A percentile compares a stretch with the other conserved stretches of the same genome.
These are phyloP conservation scores for Drosophila seguyi DNA, from an alignment of 1,140 invertebrate species.

Conservation along the genomic window DNA sequence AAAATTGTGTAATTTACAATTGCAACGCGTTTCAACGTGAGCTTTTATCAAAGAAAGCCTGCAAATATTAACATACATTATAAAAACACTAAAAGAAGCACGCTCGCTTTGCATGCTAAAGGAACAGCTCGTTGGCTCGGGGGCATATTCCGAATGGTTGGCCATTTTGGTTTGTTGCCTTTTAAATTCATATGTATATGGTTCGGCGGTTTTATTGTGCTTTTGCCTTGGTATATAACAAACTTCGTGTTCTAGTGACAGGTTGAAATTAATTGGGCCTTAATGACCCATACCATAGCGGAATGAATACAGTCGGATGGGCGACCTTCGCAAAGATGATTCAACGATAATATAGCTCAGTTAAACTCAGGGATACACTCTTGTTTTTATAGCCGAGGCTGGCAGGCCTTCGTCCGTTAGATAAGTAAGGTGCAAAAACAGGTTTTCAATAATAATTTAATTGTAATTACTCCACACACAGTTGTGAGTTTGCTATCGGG, in stretches of 20 bases:
- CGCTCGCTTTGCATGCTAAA: constrained; percentile 12
- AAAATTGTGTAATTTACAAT: constrained; percentile 68
- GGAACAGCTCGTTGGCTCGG: constrained; percentile 10
- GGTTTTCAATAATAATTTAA: constrained; percentile 16
- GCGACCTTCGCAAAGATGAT: constrained; percentile 10
- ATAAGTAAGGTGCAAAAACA: constrained; percentile 26
- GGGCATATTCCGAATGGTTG: background rate
- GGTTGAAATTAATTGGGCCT: constrained; percentile 18
- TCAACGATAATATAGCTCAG: constrained; percentile 1
- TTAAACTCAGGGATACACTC: constrained; percentile 13
- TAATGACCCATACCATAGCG: constrained; percentile 19
- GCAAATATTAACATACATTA: constrained; percentile 33
- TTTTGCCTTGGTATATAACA: constrained; percentile 14
- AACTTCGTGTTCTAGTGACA: constrained; percentile 11
- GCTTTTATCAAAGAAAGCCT: constrained; percentile 41
- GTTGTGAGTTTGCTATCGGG: background rate
- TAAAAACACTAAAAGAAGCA: constrained; percentile 23
- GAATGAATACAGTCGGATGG: background rate
- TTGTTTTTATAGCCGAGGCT: constrained; percentile 5
- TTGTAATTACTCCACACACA: constrained; percentile 8
- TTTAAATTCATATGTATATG: background rate
- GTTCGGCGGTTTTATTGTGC: constrained; percentile 1
- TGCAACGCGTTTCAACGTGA: constrained; percentile 27
- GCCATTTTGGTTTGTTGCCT: background rate
- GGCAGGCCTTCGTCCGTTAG: constrained; percentile 12